Conservation (phyloP, 2,888 invertebrate species). For the Hirtodrosophila alboralis region DNA sequence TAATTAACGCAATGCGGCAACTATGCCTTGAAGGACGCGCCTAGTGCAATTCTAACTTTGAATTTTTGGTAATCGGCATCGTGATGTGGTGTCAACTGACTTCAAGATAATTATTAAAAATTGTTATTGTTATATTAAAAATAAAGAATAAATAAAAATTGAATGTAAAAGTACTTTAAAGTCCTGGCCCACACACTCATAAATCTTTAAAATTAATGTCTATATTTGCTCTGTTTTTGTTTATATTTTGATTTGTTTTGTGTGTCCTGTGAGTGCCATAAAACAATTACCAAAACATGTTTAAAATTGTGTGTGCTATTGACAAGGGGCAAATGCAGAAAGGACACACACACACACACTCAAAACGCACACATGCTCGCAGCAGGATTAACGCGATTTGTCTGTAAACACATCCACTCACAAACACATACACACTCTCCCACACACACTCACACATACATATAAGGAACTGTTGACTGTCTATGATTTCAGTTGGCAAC, state of each 20-base stretch:
- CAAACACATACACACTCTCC: conserved; percentile 7
- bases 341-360: conserved; percentile 19
- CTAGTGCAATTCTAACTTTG: not conserved
- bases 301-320: conserved; percentile 57
- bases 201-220: conserved; percentile 52
- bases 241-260: conserved; percentile 52
- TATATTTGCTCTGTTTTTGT: conserved; percentile 17
- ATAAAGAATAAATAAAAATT: too few relatives aligned
- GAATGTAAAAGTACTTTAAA: conserved; percentile 6
- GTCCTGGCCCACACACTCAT: conserved; percentile 15
- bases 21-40: conserved; percentile 19
- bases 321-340: conserved; percentile 33
- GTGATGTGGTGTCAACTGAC: conserved; percentile 1
- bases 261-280: conserved; percentile 67
- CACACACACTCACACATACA: conserved; percentile 4
- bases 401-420: conserved; percentile 18
- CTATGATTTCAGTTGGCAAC: conserved; percentile 48
- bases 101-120: too few relatives aligned
- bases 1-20: conserved; percentile 62
- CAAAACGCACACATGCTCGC: conserved; percentile 8
- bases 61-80: conserved; percentile 19
- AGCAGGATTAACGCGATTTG: conserved; percentile 12
- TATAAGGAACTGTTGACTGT: conserved; percentile 30
- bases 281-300: conserved; percentile 72
- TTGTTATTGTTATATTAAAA: too few relatives aligned